A percentile compares a stretch with the other conserved stretches of the same genome.
phyloP scores from a whole-genome alignment of 1,140 invertebrate species.

The Papilio glaucus region DNA sequence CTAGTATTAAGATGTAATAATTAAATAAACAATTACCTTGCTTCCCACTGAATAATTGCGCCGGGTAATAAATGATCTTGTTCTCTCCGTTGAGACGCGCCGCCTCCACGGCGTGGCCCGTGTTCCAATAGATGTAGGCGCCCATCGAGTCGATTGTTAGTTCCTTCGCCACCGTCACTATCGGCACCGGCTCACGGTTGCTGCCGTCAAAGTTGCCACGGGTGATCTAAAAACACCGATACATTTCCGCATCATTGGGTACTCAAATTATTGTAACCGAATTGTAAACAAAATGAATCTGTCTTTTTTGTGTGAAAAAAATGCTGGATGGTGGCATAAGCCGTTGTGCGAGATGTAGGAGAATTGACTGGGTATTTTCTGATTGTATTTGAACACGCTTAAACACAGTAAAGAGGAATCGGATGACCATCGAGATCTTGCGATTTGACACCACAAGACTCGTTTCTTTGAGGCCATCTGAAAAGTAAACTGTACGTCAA shows the following conservation, averaged over 20 bases:
- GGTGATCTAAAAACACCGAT: constrained; percentile 68
- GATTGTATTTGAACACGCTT: too few species aligned
- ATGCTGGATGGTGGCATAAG: too few species aligned
- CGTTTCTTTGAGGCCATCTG: too few species aligned
- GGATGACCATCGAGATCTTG: too few species aligned
- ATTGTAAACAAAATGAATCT: constrained; percentile 5
- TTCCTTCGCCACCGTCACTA: constrained; percentile 90
- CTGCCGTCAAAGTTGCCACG: constrained; percentile 73
- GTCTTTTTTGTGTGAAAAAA: too few species aligned
- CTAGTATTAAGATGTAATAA: too few species aligned
- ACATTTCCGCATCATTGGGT: constrained; percentile 33
- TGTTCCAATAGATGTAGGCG: constrained; percentile 95
- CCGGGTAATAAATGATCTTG: constrained; percentile 88
- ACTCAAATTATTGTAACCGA: constrained; percentile 5
- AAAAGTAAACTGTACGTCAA: too few species aligned
- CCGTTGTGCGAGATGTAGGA: too few species aligned
- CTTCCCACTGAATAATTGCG: constrained; percentile 90
- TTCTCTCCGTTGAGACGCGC: constrained; percentile 91
- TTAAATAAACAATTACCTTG: constrained; percentile 83
- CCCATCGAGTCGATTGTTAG: constrained; percentile 91
- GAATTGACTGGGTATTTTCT: too few species aligned
- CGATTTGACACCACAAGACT: too few species aligned
- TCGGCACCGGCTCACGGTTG: constrained; percentile 88
- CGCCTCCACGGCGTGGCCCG: constrained; percentile 91
- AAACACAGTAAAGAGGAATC: too few species aligned